These are phyloP conservation scores for Drosophila neonasuta DNA, from an alignment of 2,888 invertebrate genomes.

Conservation along the genomic window DNA sequence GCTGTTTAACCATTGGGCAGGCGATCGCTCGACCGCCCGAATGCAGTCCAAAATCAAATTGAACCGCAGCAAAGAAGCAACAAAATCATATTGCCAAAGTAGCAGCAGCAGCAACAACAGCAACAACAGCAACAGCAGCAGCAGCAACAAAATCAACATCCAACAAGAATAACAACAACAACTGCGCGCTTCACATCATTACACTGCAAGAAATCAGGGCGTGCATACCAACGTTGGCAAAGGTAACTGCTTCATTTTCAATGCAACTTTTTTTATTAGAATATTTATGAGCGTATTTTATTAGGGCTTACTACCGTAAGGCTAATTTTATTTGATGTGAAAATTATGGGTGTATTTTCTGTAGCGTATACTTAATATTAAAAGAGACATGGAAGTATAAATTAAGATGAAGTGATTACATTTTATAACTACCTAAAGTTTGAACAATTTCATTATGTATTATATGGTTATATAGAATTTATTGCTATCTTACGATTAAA, in stretches of 20 bases:
- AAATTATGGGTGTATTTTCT: no score
- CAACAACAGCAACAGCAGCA: slow-evolving; percentile 38
- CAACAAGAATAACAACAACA: slow-evolving; percentile 48
- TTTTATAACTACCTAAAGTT: no score
- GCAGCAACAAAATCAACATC: slow-evolving; percentile 52
- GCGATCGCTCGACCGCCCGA: slow-evolving; percentile 55
- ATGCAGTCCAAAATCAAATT: slow-evolving; percentile 66
- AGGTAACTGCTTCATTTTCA: neutral
- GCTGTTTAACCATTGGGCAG: slow-evolving; percentile 26
- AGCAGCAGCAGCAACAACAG: slow-evolving; percentile 54
- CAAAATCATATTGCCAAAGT: slow-evolving; percentile 68
- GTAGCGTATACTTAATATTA: no score
- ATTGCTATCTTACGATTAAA: no score
- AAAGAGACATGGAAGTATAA: no score
- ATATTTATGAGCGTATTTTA: no score
- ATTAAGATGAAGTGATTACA: no score
- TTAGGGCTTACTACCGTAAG: no score
- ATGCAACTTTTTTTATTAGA: no score
- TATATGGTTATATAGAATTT: no score
- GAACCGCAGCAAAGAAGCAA: slow-evolving; percentile 56
- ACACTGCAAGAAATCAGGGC: slow-evolving; percentile 12
- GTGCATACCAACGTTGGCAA: neutral
- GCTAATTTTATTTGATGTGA: no score
- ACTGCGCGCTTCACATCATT: slow-evolving; percentile 48
- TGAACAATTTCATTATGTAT: no score